phyloP scores from a whole-genome alignment of 2,888 invertebrate genomes.

The Oxyteleia sp. region DNA sequence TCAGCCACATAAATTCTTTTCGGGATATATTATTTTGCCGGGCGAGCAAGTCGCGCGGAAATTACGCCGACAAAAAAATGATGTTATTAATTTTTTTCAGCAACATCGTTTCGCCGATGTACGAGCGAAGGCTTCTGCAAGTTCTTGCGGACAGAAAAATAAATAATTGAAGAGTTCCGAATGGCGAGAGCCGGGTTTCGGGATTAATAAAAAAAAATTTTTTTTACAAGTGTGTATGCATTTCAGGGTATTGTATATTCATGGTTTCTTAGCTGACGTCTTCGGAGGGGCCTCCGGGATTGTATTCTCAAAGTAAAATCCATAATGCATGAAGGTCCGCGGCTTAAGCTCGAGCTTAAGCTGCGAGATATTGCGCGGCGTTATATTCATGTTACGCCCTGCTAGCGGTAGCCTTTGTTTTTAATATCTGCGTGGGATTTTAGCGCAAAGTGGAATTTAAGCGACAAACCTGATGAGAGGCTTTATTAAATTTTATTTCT shows the following conservation, averaged over 20 bases:
- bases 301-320: slow-evolving; percentile 85
- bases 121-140: slow-evolving; percentile 14
- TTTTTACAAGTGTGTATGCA: slow-evolving; percentile 79
- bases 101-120: slow-evolving; percentile 16
- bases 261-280: slow-evolving; percentile 85
- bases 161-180: slow-evolving; percentile 52
- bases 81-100: slow-evolving; percentile 38
- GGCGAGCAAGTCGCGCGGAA: slow-evolving; percentile 55
- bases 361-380: slow-evolving; percentile 86
- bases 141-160: slow-evolving; percentile 13
- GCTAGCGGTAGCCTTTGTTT: slow-evolving; percentile 85
- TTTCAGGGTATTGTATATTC: slow-evolving; percentile 87
- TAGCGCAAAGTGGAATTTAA: slow-evolving; percentile 69
- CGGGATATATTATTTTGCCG: slow-evolving; percentile 57
- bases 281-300: slow-evolving; percentile 69
- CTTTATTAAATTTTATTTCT: slow-evolving; percentile 68
- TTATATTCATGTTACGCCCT: slow-evolving; percentile 87
- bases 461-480: slow-evolving; percentile 57
- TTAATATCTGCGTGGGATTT: slow-evolving; percentile 83
- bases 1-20: slow-evolving; percentile 61
- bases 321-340: slow-evolving; percentile 87
- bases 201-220: slow-evolving; percentile 64
- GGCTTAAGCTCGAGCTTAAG: slow-evolving; percentile 83
- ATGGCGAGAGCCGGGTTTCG: slow-evolving; percentile 9
- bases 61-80: slow-evolving; percentile 24